Percentiles rank a stretch among this genome's conserved stretches.
Evolutionary conservation across 2,113 vertebrate genomes (phyloP).

Genomic region (Leptodactylus fuscus): DNA sequence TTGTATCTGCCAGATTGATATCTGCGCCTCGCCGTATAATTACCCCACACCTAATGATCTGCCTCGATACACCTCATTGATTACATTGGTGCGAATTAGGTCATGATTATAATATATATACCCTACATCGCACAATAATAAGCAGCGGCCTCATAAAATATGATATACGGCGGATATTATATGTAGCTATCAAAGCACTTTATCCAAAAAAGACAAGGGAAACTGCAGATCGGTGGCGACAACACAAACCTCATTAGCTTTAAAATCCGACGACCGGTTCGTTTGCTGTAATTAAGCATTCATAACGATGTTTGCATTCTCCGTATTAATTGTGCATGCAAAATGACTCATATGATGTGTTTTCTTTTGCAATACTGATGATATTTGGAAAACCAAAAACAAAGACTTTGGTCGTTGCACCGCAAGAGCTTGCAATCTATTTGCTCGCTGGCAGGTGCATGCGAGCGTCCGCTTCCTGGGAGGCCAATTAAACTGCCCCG

Average conservation of each 20-base stretch:
- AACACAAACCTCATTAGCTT: neutral
- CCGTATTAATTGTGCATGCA: neutral
- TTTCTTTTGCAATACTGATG: neutral
- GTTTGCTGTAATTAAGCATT: neutral
- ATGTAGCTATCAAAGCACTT: neutral
- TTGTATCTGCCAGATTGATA: neutral
- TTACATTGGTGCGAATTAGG: neutral
- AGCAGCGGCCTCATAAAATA: neutral
- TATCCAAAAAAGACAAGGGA: neutral
- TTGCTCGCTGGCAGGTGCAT: neutral
- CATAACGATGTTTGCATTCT: neutral
- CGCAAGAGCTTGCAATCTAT: slow-evolving; percentile 6
- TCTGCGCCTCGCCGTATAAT: too few species aligned
- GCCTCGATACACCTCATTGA: neutral
- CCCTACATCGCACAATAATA: neutral
- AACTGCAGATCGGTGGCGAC: neutral
- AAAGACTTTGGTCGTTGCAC: neutral
- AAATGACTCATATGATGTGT: neutral
- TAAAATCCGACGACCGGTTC: neutral
- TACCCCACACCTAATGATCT: slow-evolving; percentile 3
- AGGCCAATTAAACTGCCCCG: neutral
- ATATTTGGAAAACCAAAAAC: neutral
- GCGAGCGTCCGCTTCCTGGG: neutral
- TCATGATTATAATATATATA: neutral
- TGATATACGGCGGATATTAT: neutral